phyloP scores from a whole-genome alignment of 2,888 invertebrate species.

The Mesorhabditis sp. region DNA sequence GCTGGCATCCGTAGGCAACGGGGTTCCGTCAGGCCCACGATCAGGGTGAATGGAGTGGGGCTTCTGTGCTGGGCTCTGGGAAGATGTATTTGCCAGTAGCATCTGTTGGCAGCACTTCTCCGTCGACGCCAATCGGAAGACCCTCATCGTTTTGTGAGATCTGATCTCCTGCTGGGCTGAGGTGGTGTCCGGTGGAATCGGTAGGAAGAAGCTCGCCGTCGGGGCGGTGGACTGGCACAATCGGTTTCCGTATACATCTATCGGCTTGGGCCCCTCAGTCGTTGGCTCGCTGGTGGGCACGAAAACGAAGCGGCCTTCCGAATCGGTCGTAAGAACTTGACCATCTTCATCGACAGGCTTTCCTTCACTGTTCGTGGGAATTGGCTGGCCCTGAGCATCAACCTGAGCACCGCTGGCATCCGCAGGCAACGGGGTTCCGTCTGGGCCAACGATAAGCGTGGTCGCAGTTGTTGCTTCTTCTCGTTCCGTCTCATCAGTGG shows the following conservation, averaged over 20 bases:
- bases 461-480: slow-evolving; percentile 25
- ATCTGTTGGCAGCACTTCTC: slow-evolving; percentile 26
- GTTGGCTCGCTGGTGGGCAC: slow-evolving; percentile 18
- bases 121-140: slow-evolving; percentile 27
- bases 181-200: slow-evolving; percentile 12
- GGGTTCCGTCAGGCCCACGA: slow-evolving; percentile 15
- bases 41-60: too few species aligned
- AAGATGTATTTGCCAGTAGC: slow-evolving; percentile 31
- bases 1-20: slow-evolving; percentile 19
- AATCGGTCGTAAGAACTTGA: slow-evolving; percentile 22
- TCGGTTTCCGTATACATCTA: slow-evolving; percentile 20
- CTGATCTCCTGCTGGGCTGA: slow-evolving; percentile 26
- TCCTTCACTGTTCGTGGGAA: slow-evolving; percentile 18
- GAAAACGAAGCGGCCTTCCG: slow-evolving; percentile 17
- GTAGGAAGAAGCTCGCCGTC: slow-evolving; percentile 18
- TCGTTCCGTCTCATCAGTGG: slow-evolving; percentile 21
- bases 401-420: slow-evolving; percentile 21
- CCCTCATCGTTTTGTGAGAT: slow-evolving; percentile 30
- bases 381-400: slow-evolving; percentile 24
- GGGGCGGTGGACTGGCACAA: slow-evolving; percentile 16
- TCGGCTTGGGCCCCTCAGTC: slow-evolving; percentile 18
- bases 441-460: slow-evolving; percentile 17
- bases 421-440: slow-evolving; percentile 21
- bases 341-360: slow-evolving; percentile 21
- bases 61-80: slow-evolving; percentile 22